These are phyloP conservation scores for Chaetodon auriga DNA, from an alignment of 2,113 vertebrate genomes.

Conservation along the genomic window DNA sequence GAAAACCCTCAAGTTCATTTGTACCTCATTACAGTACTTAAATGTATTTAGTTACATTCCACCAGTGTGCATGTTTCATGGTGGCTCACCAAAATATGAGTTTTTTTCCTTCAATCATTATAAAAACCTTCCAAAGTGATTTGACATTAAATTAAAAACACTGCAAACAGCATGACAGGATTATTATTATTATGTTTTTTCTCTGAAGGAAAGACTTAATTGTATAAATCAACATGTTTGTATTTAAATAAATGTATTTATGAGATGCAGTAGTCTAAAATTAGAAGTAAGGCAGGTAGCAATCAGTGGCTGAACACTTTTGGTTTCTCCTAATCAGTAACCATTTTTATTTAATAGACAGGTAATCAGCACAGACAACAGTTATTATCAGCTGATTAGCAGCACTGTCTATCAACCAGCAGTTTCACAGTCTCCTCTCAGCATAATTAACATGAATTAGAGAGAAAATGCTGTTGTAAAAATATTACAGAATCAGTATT, in stretches of 20 bases:
- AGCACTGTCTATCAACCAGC: constrained; percentile 10
- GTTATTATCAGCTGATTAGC: constrained; percentile 23
- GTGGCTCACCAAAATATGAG: no score
- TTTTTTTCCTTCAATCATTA: neutral
- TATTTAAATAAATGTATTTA: neutral
- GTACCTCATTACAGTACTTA: no score
- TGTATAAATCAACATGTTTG: neutral
- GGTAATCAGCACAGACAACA: constrained; percentile 28
- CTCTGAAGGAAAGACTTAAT: neutral
- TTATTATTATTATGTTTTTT: neutral
- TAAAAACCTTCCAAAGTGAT: neutral
- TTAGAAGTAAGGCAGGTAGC: neutral
- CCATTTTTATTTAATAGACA: constrained; percentile 19
- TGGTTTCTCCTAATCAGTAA: neutral
- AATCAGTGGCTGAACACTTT: neutral
- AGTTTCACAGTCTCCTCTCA: neutral
- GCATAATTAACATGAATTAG: constrained; percentile 18
- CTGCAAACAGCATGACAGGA: no score
- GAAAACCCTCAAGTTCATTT: no score
- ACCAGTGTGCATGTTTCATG: neutral
- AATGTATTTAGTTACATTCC: no score
- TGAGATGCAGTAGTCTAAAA: neutral
- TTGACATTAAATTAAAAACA: neutral
- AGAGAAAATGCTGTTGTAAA: neutral
- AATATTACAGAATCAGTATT: constrained; percentile 2